A percentile compares a stretch with the other conserved stretches of the same genome.
phyloP scores from a whole-genome alignment of 2,888 invertebrate genomes.

The Lordiphosa fenestrarum region DNA sequence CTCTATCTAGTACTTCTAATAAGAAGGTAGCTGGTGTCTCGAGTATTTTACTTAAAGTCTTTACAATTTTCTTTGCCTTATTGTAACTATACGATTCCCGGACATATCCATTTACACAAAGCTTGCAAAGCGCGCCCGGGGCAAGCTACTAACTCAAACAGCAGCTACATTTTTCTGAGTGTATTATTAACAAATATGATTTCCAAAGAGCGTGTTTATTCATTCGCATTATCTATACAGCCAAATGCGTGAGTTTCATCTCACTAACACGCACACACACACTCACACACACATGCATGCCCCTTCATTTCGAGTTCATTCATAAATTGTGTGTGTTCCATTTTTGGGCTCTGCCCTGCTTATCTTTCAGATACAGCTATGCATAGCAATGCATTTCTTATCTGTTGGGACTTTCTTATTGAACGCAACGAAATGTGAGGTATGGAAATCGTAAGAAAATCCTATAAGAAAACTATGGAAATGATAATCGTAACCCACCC shows the following conservation, averaged over 20 bases:
- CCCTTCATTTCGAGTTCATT: slow-evolving; percentile 34
- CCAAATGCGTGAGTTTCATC: slow-evolving; percentile 22
- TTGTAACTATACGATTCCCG: too few species aligned
- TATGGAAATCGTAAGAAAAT: slow-evolving; percentile 17
- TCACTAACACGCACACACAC: slow-evolving; percentile 19
- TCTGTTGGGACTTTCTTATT: slow-evolving; percentile 27
- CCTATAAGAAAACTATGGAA: slow-evolving; percentile 31
- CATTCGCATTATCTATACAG: slow-evolving; percentile 34
- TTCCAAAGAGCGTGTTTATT: slow-evolving; percentile 15
- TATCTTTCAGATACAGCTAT: slow-evolving; percentile 29
- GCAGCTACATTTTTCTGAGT: slow-evolving; percentile 8
- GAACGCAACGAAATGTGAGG: slow-evolving; percentile 15
- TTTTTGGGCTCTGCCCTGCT: slow-evolving; percentile 7
- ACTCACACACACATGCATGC: slow-evolving; percentile 10
- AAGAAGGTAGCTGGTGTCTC: too few species aligned
- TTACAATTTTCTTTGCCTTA: too few species aligned
- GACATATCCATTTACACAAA: too few species aligned
- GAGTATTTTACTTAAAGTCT: too few species aligned
- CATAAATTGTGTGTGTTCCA: slow-evolving; percentile 32
- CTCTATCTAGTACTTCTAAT: too few species aligned
- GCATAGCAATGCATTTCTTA: slow-evolving; percentile 17
- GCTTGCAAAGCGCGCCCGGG: too few species aligned
- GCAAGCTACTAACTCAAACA: background rate
- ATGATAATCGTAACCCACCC: slow-evolving; percentile 15
- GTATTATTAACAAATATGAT: too few species aligned